phyloP scores from a whole-genome alignment of 2,888 invertebrate species.

The Tipula lateralis region DNA sequence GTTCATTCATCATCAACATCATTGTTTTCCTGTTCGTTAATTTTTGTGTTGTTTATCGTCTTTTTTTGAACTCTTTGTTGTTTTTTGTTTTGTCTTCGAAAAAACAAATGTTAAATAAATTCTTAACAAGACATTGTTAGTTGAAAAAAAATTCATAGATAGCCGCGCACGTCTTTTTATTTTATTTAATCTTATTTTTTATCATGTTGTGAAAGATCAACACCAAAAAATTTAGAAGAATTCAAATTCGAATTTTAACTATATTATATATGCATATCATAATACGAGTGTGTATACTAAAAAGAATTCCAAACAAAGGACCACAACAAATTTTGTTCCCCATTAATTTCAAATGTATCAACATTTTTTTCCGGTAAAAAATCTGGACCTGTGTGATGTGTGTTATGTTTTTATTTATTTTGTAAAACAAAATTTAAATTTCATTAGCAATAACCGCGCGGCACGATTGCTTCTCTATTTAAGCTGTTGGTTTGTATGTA shows the following conservation, averaged over 20 bases:
- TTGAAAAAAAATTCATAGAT: background rate
- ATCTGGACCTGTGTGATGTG: background rate
- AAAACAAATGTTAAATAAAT: slow-evolving; percentile 26
- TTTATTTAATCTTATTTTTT: background rate
- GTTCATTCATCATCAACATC: slow-evolving; percentile 20
- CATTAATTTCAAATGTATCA: background rate
- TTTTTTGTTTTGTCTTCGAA: background rate
- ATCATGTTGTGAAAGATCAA: slow-evolving; percentile 19
- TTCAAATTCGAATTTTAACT: slow-evolving; percentile 13
- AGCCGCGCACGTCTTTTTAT: slow-evolving; percentile 19
- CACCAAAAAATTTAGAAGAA: slow-evolving; percentile 5
- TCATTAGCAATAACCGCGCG: slow-evolving; percentile 13
- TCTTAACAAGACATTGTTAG: slow-evolving; percentile 25
- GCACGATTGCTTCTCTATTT: slow-evolving; percentile 6
- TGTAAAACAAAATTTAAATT: background rate
- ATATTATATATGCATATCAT: background rate
- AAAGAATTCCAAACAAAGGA: slow-evolving; percentile 1
- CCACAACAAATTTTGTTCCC: background rate
- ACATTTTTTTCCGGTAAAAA: background rate
- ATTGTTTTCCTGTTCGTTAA: slow-evolving; percentile 20
- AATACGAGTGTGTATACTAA: background rate
- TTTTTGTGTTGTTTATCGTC: background rate
- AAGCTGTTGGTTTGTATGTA: background rate
- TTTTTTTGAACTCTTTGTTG: background rate
- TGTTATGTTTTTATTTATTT: background rate